Percentiles rank a stretch among this genome's conserved stretches.
These are phyloP conservation scores for Pseudopleuronectes americanus DNA, from an alignment of 2,797 vertebrate genomes.

Conservation along the genomic window DNA sequence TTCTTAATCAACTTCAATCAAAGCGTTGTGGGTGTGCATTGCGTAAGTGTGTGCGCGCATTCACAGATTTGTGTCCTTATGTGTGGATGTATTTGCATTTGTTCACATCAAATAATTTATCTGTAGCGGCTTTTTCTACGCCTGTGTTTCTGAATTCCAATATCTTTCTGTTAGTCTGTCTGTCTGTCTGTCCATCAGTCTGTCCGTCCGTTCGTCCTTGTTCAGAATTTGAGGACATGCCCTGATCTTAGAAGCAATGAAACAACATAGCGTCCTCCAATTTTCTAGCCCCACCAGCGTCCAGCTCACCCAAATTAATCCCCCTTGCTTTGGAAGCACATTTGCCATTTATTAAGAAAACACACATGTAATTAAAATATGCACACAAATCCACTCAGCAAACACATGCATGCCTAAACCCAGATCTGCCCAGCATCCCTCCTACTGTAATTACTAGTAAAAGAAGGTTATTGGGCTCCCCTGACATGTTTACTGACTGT, in stretches of 20 bases:
- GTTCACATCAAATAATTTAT: conserved; percentile 15
- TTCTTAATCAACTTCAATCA: conserved; percentile 41
- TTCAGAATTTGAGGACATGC: conserved; percentile 34
- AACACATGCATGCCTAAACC: conserved; percentile 8
- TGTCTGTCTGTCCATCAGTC: background rate
- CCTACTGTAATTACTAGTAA: conserved; percentile 46
- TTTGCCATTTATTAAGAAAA: conserved; percentile 23
- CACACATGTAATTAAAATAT: conserved; percentile 24
- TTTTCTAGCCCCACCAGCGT: conserved; percentile 27
- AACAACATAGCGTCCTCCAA: conserved; percentile 29
- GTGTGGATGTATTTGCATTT: conserved; percentile 4
- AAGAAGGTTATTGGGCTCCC: conserved; percentile 69
- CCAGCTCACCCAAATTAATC: conserved; percentile 27
- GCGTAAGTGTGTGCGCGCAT: background rate
- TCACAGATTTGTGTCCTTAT: conserved; percentile 10
- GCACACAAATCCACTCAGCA: conserved; percentile 22
- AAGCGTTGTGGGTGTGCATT: conserved; percentile 18
- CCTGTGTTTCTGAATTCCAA: background rate
- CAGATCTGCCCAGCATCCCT: conserved; percentile 15
- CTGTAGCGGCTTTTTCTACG: conserved; percentile 4
- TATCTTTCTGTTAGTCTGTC: background rate
- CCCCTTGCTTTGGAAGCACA: conserved; percentile 35
- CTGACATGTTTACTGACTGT: conserved; percentile 64
- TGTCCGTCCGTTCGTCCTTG: conserved; percentile 34
- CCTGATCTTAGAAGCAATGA: conserved; percentile 48